These are phyloP conservation scores for Benthosema pterotum DNA, from an alignment of 2,797 vertebrate species.

Conservation along the genomic window DNA sequence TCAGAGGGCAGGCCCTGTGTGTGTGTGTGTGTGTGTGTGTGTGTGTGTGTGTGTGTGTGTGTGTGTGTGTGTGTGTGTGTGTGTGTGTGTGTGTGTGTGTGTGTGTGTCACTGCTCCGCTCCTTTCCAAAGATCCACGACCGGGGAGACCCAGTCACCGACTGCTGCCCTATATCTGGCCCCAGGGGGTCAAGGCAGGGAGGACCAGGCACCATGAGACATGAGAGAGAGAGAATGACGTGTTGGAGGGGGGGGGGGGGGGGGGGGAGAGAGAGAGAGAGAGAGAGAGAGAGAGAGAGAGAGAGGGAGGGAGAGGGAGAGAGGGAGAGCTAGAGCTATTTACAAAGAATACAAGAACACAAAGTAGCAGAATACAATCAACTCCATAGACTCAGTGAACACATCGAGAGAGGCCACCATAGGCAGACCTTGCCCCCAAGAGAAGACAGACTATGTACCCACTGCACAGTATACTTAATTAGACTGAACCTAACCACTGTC, in stretches of 20 bases:
- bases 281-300: conserved; percentile 23
- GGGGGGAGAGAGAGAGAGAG: conserved; percentile 5
- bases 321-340: too few species aligned
- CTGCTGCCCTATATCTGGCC: conserved; percentile 5
- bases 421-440: too few species aligned
- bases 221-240: conserved; percentile 18
- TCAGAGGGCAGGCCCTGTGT: conserved; percentile 39
- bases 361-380: too few species aligned
- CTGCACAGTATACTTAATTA: too few species aligned
- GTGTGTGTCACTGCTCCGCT: conserved; percentile 39
- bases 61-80: conserved; percentile 28
- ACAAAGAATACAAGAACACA: too few species aligned
- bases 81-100: conserved; percentile 33
- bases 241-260: not conserved
- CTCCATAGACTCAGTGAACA: too few species aligned
- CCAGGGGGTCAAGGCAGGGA: conserved; percentile 12
- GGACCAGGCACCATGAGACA: conserved; percentile 29
- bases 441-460: too few species aligned
- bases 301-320: too few species aligned
- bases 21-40: too few species aligned
- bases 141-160: conserved; percentile 18
- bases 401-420: too few species aligned
- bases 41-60: too few species aligned
- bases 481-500: too few species aligned
- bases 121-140: conserved; percentile 41